Conservation (phyloP, 1,140 invertebrate genomes). For the Coenobita brevimanus region DNA sequence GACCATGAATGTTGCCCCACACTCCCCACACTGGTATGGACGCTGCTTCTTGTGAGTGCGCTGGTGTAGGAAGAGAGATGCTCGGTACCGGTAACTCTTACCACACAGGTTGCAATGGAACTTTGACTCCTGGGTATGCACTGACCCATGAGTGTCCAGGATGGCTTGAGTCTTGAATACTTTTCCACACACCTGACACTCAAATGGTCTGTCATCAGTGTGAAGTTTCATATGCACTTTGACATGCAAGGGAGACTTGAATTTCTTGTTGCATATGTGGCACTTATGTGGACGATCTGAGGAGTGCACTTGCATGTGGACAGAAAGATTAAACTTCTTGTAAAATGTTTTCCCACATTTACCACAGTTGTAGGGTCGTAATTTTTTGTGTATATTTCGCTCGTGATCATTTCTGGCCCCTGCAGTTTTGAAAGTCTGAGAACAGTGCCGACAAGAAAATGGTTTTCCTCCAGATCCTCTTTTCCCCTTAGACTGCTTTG, state of each 20-base stretch:
- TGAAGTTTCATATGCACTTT: constrained; percentile 28
- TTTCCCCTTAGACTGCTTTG: not conserved
- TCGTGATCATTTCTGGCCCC: constrained; percentile 16
- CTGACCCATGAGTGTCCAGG: not conserved
- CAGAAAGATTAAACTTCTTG: constrained; percentile 22
- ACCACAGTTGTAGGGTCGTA: constrained; percentile 13
- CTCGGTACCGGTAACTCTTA: constrained; percentile 16
- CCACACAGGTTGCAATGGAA: constrained; percentile 1
- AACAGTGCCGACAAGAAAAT: not conserved
- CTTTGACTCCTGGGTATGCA: constrained; percentile 20
- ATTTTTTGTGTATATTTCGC: constrained; percentile 2
- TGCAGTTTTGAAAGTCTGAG: not conserved
- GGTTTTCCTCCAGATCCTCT: not conserved
- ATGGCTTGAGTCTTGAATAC: constrained; percentile 16
- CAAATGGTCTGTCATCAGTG: constrained; percentile 14
- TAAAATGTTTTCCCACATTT: constrained; percentile 28
- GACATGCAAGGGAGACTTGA: not conserved
- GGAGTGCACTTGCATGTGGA: constrained; percentile 1
- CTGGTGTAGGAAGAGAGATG: constrained; percentile 16
- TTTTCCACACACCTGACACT: constrained; percentile 29
- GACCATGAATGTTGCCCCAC: constrained; percentile 35
- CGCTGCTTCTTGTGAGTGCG: constrained; percentile 13
- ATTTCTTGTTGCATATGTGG: constrained; percentile 22
- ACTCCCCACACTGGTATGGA: not conserved
- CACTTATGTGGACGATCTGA: constrained; percentile 8